Evolutionary conservation across 2,113 vertebrate species (phyloP), one percentile per base, ranked within the genome.

Genomic region (Chloropsis cyanopogon): DNA sequence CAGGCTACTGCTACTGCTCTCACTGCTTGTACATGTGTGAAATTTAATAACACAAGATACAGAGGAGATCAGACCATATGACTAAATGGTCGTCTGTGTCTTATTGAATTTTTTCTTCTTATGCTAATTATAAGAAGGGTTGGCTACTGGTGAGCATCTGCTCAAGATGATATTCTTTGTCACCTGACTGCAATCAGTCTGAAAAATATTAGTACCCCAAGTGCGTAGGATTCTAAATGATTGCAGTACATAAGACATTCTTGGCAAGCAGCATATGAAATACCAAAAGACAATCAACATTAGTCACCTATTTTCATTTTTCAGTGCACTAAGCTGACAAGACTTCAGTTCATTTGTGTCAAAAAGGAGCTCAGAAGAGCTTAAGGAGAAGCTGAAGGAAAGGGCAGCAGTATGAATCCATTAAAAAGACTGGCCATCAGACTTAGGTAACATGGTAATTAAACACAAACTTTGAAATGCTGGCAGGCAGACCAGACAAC

Each of bases 401-500:
- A 76, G 37, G 39, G 39, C 57, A 82, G 60, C 79, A 87, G 44
- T 29, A 63, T 20, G 33, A 91, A 87, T 49, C 87, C 28, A 23
- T 91, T 90, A 85, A 80, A 91, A 69, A 73, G 17, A 70, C 13
- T 37, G 41, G 39, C 61, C 83, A 49, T 46, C 60, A 66, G 41
- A 75, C 57, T 61, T 56, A 12, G 37, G 25, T 88, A 66, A 88
- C 2, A 0, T 53, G 71, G 52, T 91, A 88, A 92, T 93, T 91
- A 86, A 86, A 77, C 68, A 39, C n/a, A 78, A 78, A 70, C 71
- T 88, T 80, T 82, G 63, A 97, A 91, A 79, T 3, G 8, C 70
- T 96, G 93, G 76, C 90, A 92, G 76, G 81, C 79, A 95, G 94
- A 77, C 42, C 15, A 59, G 84, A 56, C 25, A 89, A 66, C 82